Percentiles rank a stretch among this genome's conserved stretches.
Evolutionary conservation across 2,797 vertebrate species (phyloP).

Genomic region (Harpagifer antarcticus): DNA sequence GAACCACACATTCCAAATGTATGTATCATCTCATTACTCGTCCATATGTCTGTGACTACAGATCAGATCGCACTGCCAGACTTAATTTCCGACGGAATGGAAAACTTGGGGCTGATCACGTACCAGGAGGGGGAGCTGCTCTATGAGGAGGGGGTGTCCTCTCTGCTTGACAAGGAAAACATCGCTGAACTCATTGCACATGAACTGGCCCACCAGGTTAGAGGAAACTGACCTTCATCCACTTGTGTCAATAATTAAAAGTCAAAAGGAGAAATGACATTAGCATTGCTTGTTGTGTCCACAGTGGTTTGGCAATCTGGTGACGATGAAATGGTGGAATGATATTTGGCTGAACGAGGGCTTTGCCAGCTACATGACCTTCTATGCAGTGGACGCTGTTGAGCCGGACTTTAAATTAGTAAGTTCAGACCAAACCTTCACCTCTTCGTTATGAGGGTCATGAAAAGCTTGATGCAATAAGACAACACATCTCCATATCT

Average conservation of each 20-base stretch:
- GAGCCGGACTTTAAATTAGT: slow-evolving; percentile 77
- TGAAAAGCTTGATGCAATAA: background rate
- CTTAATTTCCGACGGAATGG: slow-evolving; percentile 72
- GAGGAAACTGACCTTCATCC: background rate
- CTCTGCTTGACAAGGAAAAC: slow-evolving; percentile 60
- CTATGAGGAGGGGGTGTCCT: slow-evolving; percentile 72
- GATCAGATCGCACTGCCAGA: slow-evolving; percentile 85
- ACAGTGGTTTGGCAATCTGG: slow-evolving; percentile 89
- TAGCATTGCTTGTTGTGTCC: slow-evolving; percentile 11
- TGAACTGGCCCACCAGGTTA: slow-evolving; percentile 87
- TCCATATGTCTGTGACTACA: slow-evolving; percentile 42
- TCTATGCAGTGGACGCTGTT: slow-evolving; percentile 57
- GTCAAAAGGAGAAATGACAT: background rate
- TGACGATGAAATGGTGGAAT: slow-evolving; percentile 89
- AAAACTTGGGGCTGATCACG: slow-evolving; percentile 86
- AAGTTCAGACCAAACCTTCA: slow-evolving; percentile 1
- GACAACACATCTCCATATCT: background rate
- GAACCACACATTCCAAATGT: too few species aligned
- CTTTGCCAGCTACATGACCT: slow-evolving; percentile 80
- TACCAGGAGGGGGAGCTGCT: slow-evolving; percentile 80
- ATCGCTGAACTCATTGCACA: slow-evolving; percentile 76
- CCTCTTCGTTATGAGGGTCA: background rate
- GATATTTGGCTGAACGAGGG: slow-evolving; percentile 87
- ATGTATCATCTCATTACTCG: background rate
- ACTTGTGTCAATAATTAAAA: background rate